Evolutionary conservation across 2,888 invertebrate genomes (phyloP).

Genomic region (Caenorhabditis sp.): DNA sequence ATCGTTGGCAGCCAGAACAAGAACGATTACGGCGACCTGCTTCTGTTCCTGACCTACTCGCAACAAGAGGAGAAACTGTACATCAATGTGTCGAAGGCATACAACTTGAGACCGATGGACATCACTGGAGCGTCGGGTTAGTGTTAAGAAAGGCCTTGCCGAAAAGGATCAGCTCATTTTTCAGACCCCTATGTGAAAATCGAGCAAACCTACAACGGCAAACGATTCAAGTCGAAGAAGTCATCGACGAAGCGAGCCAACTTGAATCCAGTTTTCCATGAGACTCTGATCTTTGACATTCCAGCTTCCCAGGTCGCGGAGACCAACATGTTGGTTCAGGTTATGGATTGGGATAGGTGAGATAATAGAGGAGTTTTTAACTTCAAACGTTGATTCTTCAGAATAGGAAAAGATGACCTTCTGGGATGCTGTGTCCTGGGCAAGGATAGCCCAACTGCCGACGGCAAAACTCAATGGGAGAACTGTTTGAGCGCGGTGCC

Average conservation of each 20-base stretch:
- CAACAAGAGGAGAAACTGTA: constrained; percentile 94
- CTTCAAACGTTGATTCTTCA: constrained; percentile 83
- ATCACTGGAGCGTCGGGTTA: constrained; percentile 95
- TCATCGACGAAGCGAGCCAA: constrained; percentile 89
- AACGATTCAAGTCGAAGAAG: constrained; percentile 94
- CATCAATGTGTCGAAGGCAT: constrained; percentile 93
- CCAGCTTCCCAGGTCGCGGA: constrained; percentile 90
- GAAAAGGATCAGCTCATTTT: constrained; percentile 43
- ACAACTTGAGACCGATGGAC: constrained; percentile 94
- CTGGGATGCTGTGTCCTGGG: constrained; percentile 88
- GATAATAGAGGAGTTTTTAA: neutral
- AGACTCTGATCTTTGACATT: constrained; percentile 94
- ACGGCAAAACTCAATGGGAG: constrained; percentile 82
- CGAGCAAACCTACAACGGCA: constrained; percentile 91
- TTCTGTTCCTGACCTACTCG: constrained; percentile 93
- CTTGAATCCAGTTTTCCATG: constrained; percentile 88
- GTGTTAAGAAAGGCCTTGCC: constrained; percentile 71
- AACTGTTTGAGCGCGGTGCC: constrained; percentile 75
- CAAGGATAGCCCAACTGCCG: constrained; percentile 77
- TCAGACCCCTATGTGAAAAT: constrained; percentile 96
- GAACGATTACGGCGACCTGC: constrained; percentile 92
- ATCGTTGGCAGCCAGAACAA: constrained; percentile 91
- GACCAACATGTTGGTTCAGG: constrained; percentile 90
- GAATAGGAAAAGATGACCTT: constrained; percentile 92
- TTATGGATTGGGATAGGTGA: constrained; percentile 93